Conservation (phyloP, 2,888 invertebrate genomes). For the Aradus depressus region DNA sequence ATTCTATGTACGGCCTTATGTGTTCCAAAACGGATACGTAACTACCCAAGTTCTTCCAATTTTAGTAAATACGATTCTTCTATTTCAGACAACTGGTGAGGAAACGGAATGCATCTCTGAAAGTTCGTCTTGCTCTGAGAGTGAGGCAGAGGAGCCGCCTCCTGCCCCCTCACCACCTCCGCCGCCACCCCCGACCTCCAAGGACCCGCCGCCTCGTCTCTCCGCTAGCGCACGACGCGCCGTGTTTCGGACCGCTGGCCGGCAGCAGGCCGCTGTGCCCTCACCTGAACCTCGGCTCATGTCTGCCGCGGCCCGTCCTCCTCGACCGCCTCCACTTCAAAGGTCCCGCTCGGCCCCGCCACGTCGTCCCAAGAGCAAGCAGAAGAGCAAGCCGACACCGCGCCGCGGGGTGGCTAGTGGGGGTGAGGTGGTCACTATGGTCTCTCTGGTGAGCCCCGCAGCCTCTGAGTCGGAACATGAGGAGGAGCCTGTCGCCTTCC, state of each 20-base stretch:
- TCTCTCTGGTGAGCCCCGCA: conserved; percentile 53
- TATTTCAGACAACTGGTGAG: no score
- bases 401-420: conserved; percentile 33
- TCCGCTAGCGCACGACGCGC: conserved; percentile 11
- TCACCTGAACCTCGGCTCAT: conserved; percentile 14
- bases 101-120: no score
- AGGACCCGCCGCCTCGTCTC: neutral
- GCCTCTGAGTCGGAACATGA: conserved; percentile 59
- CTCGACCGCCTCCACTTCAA: conserved; percentile 14
- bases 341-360: conserved; percentile 7
- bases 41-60: no score
- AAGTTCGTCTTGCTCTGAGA: no score
- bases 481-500: conserved; percentile 37
- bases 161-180: no score
- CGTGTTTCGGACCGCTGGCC: neutral
- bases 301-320: conserved; percentile 21
- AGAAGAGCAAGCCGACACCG: conserved; percentile 26
- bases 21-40: no score
- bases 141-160: no score
- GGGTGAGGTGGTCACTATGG: conserved; percentile 50
- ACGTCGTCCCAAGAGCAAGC: conserved; percentile 23
- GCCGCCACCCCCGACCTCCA: neutral
- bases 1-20: no score
- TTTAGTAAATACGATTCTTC: no score
- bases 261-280: conserved; percentile 1